These are phyloP conservation scores for Sapajus apella DNA, from an alignment of 2,113 vertebrate species.

Conservation along the genomic window DNA sequence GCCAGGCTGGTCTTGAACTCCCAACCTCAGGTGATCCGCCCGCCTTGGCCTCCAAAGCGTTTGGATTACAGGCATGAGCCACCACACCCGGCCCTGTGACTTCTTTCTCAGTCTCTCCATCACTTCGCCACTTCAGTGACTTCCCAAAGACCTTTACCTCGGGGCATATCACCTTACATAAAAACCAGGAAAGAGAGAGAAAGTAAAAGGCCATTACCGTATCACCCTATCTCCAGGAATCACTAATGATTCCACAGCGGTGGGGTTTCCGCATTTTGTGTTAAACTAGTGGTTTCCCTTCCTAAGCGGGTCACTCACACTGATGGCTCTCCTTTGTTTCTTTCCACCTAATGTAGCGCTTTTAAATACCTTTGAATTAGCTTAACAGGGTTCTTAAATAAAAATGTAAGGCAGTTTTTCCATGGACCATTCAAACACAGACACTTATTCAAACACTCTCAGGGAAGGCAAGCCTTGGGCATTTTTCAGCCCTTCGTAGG, in stretches of 20 bases:
- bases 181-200: background rate
- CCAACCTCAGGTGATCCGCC: too few relatives aligned
- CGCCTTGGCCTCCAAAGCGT: too few relatives aligned
- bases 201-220: background rate
- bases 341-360: background rate
- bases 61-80: too few relatives aligned
- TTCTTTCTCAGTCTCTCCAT: constrained; percentile 20
- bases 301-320: background rate
- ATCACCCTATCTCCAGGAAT: background rate
- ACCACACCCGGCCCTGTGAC: background rate
- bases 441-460: background rate
- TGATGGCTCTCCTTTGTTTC: background rate
- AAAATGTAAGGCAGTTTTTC: background rate
- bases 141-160: constrained; percentile 8
- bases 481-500: background rate
- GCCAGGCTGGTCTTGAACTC: too few relatives aligned
- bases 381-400: background rate
- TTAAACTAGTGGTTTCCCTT: background rate
- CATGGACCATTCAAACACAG: background rate
- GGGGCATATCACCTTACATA: background rate
- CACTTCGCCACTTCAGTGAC: background rate
- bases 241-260: background rate
- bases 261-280: background rate
- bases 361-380: background rate
- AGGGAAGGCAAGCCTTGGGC: background rate